phyloP scores from a whole-genome alignment of 2,888 invertebrate species.

The Cephus pulcher region DNA sequence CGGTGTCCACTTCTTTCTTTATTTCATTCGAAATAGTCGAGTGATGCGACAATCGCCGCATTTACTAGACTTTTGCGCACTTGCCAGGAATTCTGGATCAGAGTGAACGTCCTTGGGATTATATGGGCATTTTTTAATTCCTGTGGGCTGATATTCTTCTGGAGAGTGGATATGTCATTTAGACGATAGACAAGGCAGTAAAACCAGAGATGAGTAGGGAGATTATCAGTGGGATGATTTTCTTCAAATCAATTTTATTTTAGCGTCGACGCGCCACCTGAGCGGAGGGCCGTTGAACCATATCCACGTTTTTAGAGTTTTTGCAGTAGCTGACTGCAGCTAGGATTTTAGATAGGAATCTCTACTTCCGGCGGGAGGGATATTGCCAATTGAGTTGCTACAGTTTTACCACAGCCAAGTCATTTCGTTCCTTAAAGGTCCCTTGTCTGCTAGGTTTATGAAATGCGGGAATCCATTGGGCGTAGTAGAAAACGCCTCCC shows the following conservation, averaged over 20 bases:
- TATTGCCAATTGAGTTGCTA: slow-evolving; percentile 17
- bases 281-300: no score
- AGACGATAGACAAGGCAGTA: not conserved
- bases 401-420: not conserved
- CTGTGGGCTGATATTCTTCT: not conserved
- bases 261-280: no score
- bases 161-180: not conserved
- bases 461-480: not conserved
- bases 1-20: not conserved
- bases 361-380: slow-evolving; percentile 12
- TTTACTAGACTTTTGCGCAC: not conserved
- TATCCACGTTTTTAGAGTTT: no score
- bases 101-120: not conserved
- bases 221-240: no score
- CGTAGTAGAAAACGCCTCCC: not conserved
- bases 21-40: not conserved
- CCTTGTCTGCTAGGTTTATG: not conserved
- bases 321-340: no score
- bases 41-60: not conserved
- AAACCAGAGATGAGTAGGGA: no score
- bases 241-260: no score
- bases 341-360: not conserved
- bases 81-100: not conserved
- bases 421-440: not conserved
- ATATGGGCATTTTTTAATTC: not conserved